Conservation (phyloP, 1,140 invertebrate species). For the Papilio xuthus region DNA sequence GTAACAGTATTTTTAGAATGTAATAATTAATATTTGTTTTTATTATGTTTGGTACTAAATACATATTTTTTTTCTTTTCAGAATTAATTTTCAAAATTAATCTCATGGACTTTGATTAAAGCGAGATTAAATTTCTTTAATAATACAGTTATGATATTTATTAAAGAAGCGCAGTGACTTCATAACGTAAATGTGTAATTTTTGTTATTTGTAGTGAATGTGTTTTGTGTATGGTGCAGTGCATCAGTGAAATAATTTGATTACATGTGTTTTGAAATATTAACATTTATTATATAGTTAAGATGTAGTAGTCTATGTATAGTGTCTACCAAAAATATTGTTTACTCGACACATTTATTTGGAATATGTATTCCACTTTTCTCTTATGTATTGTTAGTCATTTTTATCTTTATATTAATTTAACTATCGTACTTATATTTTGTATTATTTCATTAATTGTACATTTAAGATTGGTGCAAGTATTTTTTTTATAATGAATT, state of each 20-base stretch:
- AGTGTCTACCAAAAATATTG: slow-evolving; percentile 6
- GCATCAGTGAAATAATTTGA: background rate
- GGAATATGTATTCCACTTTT: background rate
- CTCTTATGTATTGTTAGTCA: background rate
- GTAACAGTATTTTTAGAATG: too few relatives aligned
- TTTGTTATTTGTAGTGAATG: too few relatives aligned
- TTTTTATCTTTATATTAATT: background rate
- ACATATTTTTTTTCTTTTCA: slow-evolving; percentile 40
- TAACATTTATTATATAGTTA: background rate
- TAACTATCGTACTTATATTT: background rate
- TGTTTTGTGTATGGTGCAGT: background rate
- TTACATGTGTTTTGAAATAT: background rate
- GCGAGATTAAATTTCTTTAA: background rate
- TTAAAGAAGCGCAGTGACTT: too few relatives aligned
- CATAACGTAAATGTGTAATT: too few relatives aligned
- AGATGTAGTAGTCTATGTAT: background rate
- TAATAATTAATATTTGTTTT: too few relatives aligned
- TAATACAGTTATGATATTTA: background rate
- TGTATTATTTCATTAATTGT: background rate
- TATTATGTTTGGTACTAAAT: slow-evolving; percentile 9
- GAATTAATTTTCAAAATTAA: slow-evolving; percentile 41
- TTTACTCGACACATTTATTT: slow-evolving; percentile 3
- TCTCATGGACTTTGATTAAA: slow-evolving; percentile 12
- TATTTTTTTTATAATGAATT: slow-evolving; percentile 3
- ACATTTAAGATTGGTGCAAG: background rate